A percentile compares a stretch with the other conserved stretches of the same genome.
phyloP scores from a whole-genome alignment of 2,888 invertebrate genomes.

The Smittia aterrima region DNA sequence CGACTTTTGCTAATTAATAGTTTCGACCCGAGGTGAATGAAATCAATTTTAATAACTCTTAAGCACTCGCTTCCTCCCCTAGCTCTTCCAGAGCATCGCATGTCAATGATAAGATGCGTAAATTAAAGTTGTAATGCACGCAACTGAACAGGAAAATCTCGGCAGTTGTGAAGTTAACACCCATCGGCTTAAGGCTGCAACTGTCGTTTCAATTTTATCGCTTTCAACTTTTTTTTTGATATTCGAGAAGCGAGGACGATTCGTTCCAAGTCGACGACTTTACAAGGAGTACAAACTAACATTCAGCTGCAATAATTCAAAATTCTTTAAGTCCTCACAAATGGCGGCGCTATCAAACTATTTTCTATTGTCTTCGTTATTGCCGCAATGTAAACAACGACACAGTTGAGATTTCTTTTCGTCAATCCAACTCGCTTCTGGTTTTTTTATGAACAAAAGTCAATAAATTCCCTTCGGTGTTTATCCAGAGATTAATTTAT shows the following conservation, averaged over 20 bases:
- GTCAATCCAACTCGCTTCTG: not conserved
- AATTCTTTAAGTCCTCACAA: not conserved
- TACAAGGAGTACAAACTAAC: not conserved
- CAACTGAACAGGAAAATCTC: slow-evolving; percentile 28
- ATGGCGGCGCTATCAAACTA: slow-evolving; percentile 25
- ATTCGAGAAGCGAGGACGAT: not conserved
- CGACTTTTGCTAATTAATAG: slow-evolving; percentile 21
- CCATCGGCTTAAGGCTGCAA: slow-evolving; percentile 40
- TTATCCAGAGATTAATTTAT: slow-evolving; percentile 41
- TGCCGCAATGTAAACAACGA: slow-evolving; percentile 29
- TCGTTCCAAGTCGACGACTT: not conserved
- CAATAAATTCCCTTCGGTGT: slow-evolving; percentile 39
- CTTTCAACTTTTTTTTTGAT: not conserved
- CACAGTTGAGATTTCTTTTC: not conserved
- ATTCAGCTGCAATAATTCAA: not conserved
- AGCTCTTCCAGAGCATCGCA: not conserved
- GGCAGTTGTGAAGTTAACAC: slow-evolving; percentile 41
- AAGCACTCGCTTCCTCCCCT: not conserved
- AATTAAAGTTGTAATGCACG: slow-evolving; percentile 30
- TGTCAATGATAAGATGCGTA: slow-evolving; percentile 36
- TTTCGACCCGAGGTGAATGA: not conserved
- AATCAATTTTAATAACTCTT: slow-evolving; percentile 9
- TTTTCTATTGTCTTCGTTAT: slow-evolving; percentile 10
- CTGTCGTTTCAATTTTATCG: slow-evolving; percentile 17
- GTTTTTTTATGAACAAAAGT: not conserved